These are phyloP conservation scores for Furcula furcula DNA, from an alignment of 2,888 invertebrate genomes.

Conservation along the genomic window DNA sequence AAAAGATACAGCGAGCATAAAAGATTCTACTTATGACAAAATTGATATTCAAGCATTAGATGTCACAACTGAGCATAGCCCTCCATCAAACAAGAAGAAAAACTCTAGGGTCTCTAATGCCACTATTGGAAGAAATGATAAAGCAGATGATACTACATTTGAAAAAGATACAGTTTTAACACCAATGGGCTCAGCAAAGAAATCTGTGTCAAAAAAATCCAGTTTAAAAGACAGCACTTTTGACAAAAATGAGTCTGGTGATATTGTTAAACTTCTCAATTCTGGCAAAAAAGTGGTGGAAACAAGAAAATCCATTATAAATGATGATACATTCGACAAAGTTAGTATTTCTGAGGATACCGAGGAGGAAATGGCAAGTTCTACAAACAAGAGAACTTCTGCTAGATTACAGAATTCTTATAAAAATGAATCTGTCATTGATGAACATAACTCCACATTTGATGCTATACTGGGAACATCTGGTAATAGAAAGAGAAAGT, in stretches of 20 bases:
- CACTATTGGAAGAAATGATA: conserved; percentile 26
- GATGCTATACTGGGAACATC: no score
- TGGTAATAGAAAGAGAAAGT: no score
- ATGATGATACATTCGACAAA: conserved; percentile 25
- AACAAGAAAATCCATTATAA: conserved; percentile 12
- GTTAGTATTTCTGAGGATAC: conserved; percentile 1
- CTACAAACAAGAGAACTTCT: conserved; percentile 9
- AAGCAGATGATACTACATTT: conserved; percentile 14
- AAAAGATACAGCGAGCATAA: conserved; percentile 5
- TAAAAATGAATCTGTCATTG: neutral
- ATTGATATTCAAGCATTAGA: conserved; percentile 6
- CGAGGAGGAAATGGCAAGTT: conserved; percentile 8
- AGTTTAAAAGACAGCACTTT: conserved; percentile 18
- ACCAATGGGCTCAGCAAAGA: neutral
- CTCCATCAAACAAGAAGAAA: neutral
- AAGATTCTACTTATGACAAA: conserved; percentile 5
- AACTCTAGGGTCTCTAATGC: conserved; percentile 3
- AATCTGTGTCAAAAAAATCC: conserved; percentile 1
- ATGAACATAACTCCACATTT: neutral
- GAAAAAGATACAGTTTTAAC: conserved; percentile 9
- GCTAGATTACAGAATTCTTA: neutral
- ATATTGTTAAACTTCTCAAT: conserved; percentile 14
- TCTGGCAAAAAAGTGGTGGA: neutral
- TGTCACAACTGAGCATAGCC: conserved; percentile 14
- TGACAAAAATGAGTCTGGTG: conserved; percentile 27